These are phyloP conservation scores for Petrocephalus schoutedeni DNA, from an alignment of 2,797 vertebrate genomes.

Conservation along the genomic window DNA sequence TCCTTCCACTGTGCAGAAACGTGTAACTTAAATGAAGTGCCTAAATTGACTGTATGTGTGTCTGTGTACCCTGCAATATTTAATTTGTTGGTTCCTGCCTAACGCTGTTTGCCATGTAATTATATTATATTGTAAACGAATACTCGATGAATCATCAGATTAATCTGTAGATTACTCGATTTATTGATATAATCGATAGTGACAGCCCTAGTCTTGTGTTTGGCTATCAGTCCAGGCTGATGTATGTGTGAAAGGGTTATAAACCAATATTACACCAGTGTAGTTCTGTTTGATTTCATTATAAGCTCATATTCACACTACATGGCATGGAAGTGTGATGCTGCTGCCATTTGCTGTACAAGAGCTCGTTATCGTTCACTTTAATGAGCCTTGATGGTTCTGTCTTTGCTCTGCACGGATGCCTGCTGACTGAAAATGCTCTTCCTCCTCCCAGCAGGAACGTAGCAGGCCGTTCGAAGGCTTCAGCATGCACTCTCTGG, in stretches of 20 bases:
- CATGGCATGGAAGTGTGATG: background rate
- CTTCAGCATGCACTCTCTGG: conserved; percentile 95
- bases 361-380: background rate
- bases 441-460: conserved; percentile 75
- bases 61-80: too few relatives aligned
- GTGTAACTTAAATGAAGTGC: too few relatives aligned
- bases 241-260: background rate
- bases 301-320: background rate
- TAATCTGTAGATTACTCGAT: too few relatives aligned
- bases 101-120: too few relatives aligned
- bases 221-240: conserved; percentile 8
- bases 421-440: background rate
- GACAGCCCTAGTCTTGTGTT: background rate
- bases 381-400: background rate
- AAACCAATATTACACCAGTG: background rate
- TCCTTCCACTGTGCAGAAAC: too few relatives aligned
- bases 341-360: background rate
- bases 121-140: too few relatives aligned
- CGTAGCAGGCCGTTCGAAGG: conserved; percentile 89
- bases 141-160: too few relatives aligned
- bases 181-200: too few relatives aligned
- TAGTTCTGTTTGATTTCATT: background rate
- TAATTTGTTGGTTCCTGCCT: too few relatives aligned
- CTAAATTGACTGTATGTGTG: too few relatives aligned
- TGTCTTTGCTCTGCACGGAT: background rate